These are phyloP conservation scores for Oeneis ivallda DNA, from an alignment of 2,888 invertebrate genomes.

Conservation along the genomic window DNA sequence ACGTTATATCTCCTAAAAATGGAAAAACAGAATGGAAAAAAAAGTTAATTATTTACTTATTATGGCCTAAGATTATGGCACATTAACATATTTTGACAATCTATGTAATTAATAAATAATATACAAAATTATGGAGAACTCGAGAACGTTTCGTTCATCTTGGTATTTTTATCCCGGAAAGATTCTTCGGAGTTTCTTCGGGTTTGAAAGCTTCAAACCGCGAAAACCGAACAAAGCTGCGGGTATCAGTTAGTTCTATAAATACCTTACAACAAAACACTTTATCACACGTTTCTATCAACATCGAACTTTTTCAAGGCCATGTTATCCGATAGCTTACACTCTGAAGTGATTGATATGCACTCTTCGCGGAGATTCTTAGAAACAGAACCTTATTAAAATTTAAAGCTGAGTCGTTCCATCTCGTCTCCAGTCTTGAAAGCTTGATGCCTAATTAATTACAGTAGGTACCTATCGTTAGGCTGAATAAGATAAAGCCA, in stretches of 20 bases:
- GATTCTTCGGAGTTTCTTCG: background rate
- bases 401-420: constrained; percentile 7
- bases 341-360: constrained; percentile 23
- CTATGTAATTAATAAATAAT: no score
- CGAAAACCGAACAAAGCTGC: no score
- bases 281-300: constrained; percentile 18
- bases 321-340: constrained; percentile 6
- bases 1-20: background rate
- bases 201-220: no score
- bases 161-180: background rate
- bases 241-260: no score
- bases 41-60: no score
- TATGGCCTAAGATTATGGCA: no score
- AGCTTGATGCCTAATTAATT: background rate
- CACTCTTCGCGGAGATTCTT: constrained; percentile 16
- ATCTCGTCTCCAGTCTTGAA: background rate
- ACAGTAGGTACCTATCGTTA: no score
- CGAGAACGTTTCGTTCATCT: no score
- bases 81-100: no score
- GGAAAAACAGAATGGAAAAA: no score
- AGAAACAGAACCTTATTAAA: constrained; percentile 21
- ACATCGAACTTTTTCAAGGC: constrained; percentile 21
- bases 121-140: no score
- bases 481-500: no score
- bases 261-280: background rate